Evolutionary conservation across 2,888 invertebrate genomes (phyloP).

Genomic region (Malthinus seriepunctatus): DNA sequence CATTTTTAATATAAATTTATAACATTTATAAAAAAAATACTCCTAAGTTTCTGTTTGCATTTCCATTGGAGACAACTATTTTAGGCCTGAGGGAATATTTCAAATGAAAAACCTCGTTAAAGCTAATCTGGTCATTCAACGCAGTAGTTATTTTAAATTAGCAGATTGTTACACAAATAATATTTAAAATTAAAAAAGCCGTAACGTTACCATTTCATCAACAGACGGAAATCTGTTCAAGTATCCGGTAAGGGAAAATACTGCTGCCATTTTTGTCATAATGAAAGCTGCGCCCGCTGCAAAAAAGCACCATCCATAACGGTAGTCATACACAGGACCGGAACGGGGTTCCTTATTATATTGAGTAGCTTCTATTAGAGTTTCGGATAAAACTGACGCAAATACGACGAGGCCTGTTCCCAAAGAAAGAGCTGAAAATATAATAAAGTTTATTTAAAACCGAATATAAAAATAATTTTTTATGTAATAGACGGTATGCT

Average conservation of each 20-base stretch:
- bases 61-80: too few species aligned
- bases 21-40: too few species aligned
- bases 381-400: slow-evolving; percentile 64
- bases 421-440: slow-evolving; percentile 61
- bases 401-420: slow-evolving; percentile 65
- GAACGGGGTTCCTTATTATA: slow-evolving; percentile 51
- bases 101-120: background rate
- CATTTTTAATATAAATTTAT: too few species aligned
- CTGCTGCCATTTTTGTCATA: slow-evolving; percentile 62
- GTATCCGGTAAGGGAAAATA: slow-evolving; percentile 63
- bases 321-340: slow-evolving; percentile 52
- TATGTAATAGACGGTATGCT: too few species aligned
- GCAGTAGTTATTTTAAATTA: too few species aligned
- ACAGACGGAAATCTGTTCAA: slow-evolving; percentile 63
- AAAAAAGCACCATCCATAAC: slow-evolving; percentile 68
- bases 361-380: slow-evolving; percentile 57
- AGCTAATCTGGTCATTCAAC: background rate
- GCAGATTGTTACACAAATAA: background rate
- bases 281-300: slow-evolving; percentile 63
- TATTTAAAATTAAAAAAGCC: slow-evolving; percentile 2
- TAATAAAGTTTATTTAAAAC: slow-evolving; percentile 24
- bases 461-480: too few species aligned
- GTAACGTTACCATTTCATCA: slow-evolving; percentile 61
- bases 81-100: too few species aligned
- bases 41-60: too few species aligned